These are phyloP conservation scores for Oceanodroma tethys DNA, from an alignment of 2,113 vertebrate species.

Conservation along the genomic window DNA sequence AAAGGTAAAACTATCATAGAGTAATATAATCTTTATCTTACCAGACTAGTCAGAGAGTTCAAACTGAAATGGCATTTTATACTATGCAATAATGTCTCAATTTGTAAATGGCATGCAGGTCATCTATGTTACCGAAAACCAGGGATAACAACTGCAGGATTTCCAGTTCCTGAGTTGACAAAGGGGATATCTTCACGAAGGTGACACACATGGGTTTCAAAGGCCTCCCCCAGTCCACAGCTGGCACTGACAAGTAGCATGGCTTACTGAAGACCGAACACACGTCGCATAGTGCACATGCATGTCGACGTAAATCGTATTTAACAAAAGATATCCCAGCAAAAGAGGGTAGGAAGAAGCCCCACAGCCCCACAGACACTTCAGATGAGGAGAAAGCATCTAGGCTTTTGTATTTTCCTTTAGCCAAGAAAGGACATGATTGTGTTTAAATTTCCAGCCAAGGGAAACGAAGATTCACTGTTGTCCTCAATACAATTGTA, in stretches of 20 bases:
- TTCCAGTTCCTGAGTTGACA: not conserved
- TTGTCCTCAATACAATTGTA: not conserved
- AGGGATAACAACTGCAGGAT: not conserved
- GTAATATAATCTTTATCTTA: not conserved
- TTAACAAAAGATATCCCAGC: not conserved
- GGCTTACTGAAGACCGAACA: not conserved
- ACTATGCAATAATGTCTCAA: not conserved
- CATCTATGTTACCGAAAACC: not conserved
- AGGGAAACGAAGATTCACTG: not conserved
- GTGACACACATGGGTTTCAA: not conserved
- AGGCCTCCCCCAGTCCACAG: not conserved
- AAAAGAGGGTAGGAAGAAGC: not conserved
- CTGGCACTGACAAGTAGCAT: not conserved
- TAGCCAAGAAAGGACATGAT: not conserved
- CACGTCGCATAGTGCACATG: fast-evolving
- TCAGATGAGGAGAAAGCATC: not conserved
- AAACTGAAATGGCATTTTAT: conserved; percentile 12
- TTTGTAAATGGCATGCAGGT: not conserved
- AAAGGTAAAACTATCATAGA: not conserved
- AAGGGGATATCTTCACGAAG: not conserved
- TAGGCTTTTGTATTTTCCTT: not conserved
- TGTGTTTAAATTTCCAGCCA: not conserved
- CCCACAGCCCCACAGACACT: not conserved
- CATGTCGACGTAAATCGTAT: fast-evolving
- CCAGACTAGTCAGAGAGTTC: not conserved